A percentile compares a stretch with the other conserved stretches of the same genome.
These are phyloP conservation scores for Harpagoxenus sublaevis DNA, from an alignment of 2,888 invertebrate genomes.

Conservation along the genomic window DNA sequence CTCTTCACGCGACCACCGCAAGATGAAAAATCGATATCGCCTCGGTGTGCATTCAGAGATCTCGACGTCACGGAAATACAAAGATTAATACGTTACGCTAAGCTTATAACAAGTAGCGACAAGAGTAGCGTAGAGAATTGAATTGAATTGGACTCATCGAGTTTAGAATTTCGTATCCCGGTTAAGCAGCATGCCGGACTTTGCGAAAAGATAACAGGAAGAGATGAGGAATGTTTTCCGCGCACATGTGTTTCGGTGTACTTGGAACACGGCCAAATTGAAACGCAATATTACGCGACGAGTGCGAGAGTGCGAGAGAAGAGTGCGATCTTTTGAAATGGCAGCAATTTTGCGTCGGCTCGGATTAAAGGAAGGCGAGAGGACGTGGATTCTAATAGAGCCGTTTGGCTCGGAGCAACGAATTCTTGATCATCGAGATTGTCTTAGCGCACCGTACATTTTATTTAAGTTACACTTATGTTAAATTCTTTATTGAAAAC, in stretches of 20 bases:
- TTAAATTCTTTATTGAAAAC: neutral
- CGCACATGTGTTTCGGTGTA: constrained; percentile 52
- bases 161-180: neutral
- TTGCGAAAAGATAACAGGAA: neutral
- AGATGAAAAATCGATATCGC: neutral
- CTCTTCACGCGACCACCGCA: neutral
- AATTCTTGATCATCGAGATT: constrained; percentile 81
- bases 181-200: neutral
- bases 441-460: constrained; percentile 77
- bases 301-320: neutral
- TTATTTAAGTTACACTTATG: constrained; percentile 71
- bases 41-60: neutral
- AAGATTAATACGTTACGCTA: neutral
- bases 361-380: constrained; percentile 29
- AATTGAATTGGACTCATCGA: neutral
- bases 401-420: constrained; percentile 80
- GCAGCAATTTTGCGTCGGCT: constrained; percentile 44
- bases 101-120: neutral
- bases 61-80: neutral
- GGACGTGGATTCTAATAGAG: constrained; percentile 60
- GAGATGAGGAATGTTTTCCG: constrained; percentile 11
- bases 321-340: constrained; percentile 43
- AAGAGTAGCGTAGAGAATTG: neutral
- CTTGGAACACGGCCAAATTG: constrained; percentile 77
- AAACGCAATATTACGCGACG: constrained; percentile 70